phyloP scores from a whole-genome alignment of 2,888 invertebrate species.

The Parnassius glacialis region DNA sequence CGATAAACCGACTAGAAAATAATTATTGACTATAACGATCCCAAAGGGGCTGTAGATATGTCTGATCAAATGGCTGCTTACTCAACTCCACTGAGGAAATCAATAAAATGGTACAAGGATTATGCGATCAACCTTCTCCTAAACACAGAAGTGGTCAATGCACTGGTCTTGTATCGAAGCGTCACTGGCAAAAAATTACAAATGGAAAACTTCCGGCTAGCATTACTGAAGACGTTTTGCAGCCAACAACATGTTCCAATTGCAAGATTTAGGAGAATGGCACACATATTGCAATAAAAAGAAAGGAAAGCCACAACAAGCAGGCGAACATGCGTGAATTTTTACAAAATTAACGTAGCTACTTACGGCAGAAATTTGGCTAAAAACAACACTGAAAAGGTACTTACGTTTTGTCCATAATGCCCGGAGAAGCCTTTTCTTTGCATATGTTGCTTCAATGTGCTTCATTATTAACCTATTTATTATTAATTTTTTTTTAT shows the following conservation, averaged over 20 bases:
- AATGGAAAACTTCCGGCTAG: neutral
- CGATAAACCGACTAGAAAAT: too few relatives aligned
- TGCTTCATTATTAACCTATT: too few relatives aligned
- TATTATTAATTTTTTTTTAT: too few relatives aligned
- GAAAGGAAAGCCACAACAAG: neutral
- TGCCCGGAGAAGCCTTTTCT: neutral
- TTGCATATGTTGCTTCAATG: neutral
- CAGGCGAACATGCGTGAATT: neutral
- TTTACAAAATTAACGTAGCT: neutral
- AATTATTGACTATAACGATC: constrained; percentile 36
- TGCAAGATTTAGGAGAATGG: neutral
- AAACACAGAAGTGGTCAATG: constrained; percentile 34
- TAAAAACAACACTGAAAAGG: neutral
- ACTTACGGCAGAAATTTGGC: neutral
- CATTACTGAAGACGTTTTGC: neutral
- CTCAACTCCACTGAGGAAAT: constrained; percentile 36
- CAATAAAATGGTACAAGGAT: constrained; percentile 40
- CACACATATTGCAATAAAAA: neutral
- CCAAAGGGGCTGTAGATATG: constrained; percentile 37
- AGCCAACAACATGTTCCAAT: too few relatives aligned
- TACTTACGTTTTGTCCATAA: neutral
- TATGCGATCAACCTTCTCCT: constrained; percentile 34
- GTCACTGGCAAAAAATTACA: neutral
- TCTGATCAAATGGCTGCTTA: constrained; percentile 38
- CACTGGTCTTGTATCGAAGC: constrained; percentile 20